Base-by-base conservation (phyloP, 2,797 vertebrate genomes). In the Threskiornis aethiopicus region DNA sequence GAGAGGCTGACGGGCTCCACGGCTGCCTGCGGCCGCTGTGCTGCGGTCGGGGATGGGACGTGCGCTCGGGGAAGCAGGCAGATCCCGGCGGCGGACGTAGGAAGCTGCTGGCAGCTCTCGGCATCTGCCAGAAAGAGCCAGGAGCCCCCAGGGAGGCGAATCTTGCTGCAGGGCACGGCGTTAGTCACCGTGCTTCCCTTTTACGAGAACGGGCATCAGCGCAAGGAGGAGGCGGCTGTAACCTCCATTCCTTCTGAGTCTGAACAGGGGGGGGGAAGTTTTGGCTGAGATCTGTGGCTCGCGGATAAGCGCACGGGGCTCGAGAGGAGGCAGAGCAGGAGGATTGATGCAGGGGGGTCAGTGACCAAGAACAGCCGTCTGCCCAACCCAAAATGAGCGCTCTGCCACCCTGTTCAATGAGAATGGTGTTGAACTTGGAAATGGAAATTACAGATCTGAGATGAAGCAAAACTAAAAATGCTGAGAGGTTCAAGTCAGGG, bases 391-490 rank as follows among this genome's bases (percentile, higher is more conserved):
- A 49, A 78, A 81, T 20, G 37, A 81, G 19, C 0, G 0, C 41
- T 75, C 8, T 88, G 61, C 41, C 69, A 31, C 24, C 44, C 52
- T 70, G 88, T 78, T 52, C 42, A 25, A 10, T 46, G 49, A 59
- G 76, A 75, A 75, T 28, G 39, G 21, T 19, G 41, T 37, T 37
- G 46, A 89, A 69, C 66, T 82, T 70, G 44, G 41, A 85, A 96
- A 88, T 85, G 79, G 70, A 89, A 91, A 93, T 87, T 65, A 54
- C 31, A 72, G 41, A 55, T 93, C 42, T n/a, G 41, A 93, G 65
- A 76, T 65, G 72, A 86, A 92, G 57, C 61, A 91, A 84, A 84
- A 78, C 41, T 58, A 57, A 88, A 89, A 95, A 95, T 85, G 82
- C 69, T 54, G 59, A 87, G 75, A 91, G 52, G 82, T 80, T 96